Conservation (phyloP, 2,888 invertebrate genomes). For the Agonum fuliginosum region DNA sequence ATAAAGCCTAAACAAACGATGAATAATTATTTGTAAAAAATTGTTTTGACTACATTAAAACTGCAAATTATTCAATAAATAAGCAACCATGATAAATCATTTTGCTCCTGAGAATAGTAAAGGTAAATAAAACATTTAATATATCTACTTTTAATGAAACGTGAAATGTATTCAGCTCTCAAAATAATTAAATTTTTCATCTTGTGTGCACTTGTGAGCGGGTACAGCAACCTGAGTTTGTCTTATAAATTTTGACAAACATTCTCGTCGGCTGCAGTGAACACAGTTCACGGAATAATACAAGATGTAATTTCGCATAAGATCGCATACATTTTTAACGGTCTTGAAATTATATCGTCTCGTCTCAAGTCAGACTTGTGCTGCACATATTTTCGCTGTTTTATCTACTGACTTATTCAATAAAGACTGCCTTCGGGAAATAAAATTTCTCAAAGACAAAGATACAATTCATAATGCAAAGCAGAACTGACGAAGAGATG, state of each 20-base stretch:
- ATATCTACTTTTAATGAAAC: not conserved
- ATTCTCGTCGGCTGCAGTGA: not conserved
- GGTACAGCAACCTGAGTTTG: not conserved
- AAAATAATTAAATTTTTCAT: not conserved
- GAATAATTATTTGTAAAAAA: too few relatives aligned
- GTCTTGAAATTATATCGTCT: constrained; percentile 21
- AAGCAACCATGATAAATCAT: too few relatives aligned
- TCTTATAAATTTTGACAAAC: not conserved
- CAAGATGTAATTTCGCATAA: constrained; percentile 33
- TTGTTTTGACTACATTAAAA: too few relatives aligned
- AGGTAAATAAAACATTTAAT: constrained; percentile 4
- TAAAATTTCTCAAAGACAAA: constrained; percentile 19
- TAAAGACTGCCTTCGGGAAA: constrained; percentile 39
- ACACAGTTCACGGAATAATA: constrained; percentile 21
- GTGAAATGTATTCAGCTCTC: not conserved
- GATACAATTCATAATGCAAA: constrained; percentile 25
- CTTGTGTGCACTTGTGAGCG: not conserved
- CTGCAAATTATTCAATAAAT: too few relatives aligned
- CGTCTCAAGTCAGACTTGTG: not conserved
- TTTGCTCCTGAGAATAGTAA: too few relatives aligned
- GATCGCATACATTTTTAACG: constrained; percentile 35
- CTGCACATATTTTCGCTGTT: constrained; percentile 22
- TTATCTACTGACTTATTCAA: constrained; percentile 49
- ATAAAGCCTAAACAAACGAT: too few relatives aligned
- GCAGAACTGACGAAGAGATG: not conserved